Evolutionary conservation across 2,888 invertebrate genomes (phyloP).

Genomic region (Molorchus minor): DNA sequence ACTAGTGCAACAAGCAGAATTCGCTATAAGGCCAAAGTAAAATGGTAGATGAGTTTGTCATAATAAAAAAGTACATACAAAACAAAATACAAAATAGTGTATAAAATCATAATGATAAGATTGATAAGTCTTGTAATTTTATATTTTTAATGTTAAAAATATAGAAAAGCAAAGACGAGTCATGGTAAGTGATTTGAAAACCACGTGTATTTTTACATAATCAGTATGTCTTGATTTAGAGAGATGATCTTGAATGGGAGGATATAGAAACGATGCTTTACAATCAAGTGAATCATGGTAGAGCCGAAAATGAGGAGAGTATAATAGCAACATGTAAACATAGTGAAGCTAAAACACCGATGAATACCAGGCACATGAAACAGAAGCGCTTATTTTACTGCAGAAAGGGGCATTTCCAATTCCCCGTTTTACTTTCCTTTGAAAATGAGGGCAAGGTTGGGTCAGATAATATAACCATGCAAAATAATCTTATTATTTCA

Average conservation of each 20-base stretch:
- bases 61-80: too few relatives aligned
- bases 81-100: too few relatives aligned
- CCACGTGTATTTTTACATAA: too few relatives aligned
- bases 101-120: too few relatives aligned
- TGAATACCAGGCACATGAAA: background rate
- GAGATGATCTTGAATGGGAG: constrained; percentile 49
- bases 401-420: background rate
- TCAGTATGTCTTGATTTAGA: constrained; percentile 16
- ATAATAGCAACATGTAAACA: background rate
- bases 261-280: constrained; percentile 57
- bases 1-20: too few relatives aligned
- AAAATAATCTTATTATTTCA: too few relatives aligned
- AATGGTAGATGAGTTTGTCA: too few relatives aligned
- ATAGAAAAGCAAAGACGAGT: background rate
- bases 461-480: background rate
- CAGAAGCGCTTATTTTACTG: constrained; percentile 5
- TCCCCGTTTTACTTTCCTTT: background rate
- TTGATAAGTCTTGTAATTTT: too few relatives aligned
- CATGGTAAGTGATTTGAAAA: constrained; percentile 10
- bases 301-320: constrained; percentile 28
- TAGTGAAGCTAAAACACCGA: background rate
- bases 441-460: background rate
- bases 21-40: too few relatives aligned
- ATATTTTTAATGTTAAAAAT: too few relatives aligned
- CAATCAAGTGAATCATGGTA: constrained; percentile 56